Evolutionary conservation across 2,888 invertebrate species (phyloP), one percentile per base, ranked within the genome.

Genomic region (Drosophila ustulata): DNA sequence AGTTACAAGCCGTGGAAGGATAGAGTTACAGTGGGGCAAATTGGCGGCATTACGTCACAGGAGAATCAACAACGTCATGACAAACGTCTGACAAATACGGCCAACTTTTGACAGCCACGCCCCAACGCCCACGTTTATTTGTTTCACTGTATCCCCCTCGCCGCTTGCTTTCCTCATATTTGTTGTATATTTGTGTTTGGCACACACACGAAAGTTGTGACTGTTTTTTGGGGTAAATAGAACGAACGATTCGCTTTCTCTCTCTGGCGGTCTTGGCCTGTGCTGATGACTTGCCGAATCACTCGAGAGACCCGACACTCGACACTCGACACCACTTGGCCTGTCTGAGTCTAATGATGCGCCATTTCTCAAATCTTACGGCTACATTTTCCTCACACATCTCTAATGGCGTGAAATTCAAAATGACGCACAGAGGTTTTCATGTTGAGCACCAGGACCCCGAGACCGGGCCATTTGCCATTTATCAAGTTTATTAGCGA

Each of bases 401-500:
- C 37, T 58, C 61, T 75, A 84, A 83, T 83, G 83, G 87, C 78
- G 84, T 84, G 78, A 83, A 87, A 82, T 82, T 80, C 82, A 84
- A 86, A 86, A 83, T 83, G 83, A 72, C 80, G 80, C 65, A 65
- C 61, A 53, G 68, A 69, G 78, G 82, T 63, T 73, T 49, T 47
- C 39, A 39, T 39, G 39, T 39, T 9, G 39, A 39, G 39, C 13
- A 39, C 13, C 39, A 6, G 13, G 39, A 39, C 34, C 63, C 26
- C 45, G 28, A 45, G 45, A 30, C 25, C 55, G 3, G 47, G 49
- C 55, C 69, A 78, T 71, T 83, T 64, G 66, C 86, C 83, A 83
- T 83, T 87, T 80, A 87, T 83, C 83, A 83, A 82, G 72, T 83
- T 83, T 83, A 83, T 83, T 82, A 82, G 84, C 87, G 75, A 63